Conservation (phyloP, 2,113 vertebrate species). For the Lophochroa leadbeateri region DNA sequence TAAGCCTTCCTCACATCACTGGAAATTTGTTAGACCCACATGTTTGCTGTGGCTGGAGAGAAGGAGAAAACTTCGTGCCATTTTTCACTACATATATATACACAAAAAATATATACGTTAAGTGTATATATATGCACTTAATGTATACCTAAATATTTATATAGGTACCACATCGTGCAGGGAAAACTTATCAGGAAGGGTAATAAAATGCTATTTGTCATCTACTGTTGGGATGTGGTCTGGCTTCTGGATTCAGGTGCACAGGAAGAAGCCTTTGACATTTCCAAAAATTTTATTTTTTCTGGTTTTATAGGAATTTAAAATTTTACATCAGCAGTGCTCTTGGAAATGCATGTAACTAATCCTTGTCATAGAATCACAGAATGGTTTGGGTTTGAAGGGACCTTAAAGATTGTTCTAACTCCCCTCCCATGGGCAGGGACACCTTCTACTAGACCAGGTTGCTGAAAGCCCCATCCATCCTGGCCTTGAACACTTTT, state of each 20-base stretch:
- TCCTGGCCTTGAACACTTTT: not conserved
- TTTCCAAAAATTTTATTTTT: not conserved
- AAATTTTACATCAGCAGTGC: not conserved
- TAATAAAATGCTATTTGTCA: not conserved
- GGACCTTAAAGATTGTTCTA: not conserved
- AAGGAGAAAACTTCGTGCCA: not conserved
- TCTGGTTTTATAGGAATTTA: not conserved
- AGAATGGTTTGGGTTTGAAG: not conserved
- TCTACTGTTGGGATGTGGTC: not conserved
- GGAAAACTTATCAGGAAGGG: not conserved
- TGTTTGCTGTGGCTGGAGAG: not conserved
- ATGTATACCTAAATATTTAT: not conserved
- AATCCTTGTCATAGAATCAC: not conserved
- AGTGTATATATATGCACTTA: not conserved
- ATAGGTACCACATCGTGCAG: not conserved
- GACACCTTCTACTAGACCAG: not conserved
- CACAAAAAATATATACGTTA: not conserved
- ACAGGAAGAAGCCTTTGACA: not conserved
- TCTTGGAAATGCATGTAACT: not conserved
- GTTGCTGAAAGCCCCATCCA: not conserved
- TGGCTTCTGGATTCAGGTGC: not conserved
- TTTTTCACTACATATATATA: not conserved
- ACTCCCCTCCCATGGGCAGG: not conserved
- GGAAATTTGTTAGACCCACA: not conserved
- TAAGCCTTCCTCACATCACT: not conserved